phyloP scores from a whole-genome alignment of 2,113 vertebrate genomes.

The Tichodroma muraria region DNA sequence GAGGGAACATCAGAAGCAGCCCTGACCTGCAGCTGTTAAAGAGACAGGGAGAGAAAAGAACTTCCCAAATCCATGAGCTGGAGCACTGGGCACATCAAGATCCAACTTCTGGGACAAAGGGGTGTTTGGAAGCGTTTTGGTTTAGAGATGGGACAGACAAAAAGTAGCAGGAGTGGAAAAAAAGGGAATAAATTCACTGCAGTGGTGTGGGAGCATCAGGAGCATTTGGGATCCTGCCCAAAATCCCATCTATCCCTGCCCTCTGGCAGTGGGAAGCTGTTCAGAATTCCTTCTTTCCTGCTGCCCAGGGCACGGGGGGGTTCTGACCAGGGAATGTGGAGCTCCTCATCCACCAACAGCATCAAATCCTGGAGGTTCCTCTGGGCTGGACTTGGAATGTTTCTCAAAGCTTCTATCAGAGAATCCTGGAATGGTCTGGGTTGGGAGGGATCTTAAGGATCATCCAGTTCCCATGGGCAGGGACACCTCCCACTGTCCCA shows the following conservation, averaged over 20 bases:
- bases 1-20: neutral
- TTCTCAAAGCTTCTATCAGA: neutral
- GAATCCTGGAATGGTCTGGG: neutral
- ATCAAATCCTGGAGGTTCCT: neutral
- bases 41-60: neutral
- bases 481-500: neutral
- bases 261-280: too few relatives aligned
- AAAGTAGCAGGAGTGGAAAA: neutral
- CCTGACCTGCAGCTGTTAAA: neutral
- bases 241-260: too few relatives aligned
- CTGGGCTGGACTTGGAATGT: fast-evolving
- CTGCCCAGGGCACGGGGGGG: too few relatives aligned
- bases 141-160: neutral
- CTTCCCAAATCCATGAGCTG: neutral
- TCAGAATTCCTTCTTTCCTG: too few relatives aligned
- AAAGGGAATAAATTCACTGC: neutral
- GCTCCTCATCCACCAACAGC: too few relatives aligned
- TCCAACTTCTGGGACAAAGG: neutral
- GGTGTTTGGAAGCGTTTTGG: neutral
- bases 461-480: neutral
- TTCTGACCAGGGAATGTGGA: too few relatives aligned
- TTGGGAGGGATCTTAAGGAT: neutral
- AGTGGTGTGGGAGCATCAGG: fast-evolving
- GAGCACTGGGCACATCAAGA: fast-evolving
- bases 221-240: too few relatives aligned